These are phyloP conservation scores for Blastobasis adustella DNA, from an alignment of 2,888 invertebrate genomes.

Conservation along the genomic window DNA sequence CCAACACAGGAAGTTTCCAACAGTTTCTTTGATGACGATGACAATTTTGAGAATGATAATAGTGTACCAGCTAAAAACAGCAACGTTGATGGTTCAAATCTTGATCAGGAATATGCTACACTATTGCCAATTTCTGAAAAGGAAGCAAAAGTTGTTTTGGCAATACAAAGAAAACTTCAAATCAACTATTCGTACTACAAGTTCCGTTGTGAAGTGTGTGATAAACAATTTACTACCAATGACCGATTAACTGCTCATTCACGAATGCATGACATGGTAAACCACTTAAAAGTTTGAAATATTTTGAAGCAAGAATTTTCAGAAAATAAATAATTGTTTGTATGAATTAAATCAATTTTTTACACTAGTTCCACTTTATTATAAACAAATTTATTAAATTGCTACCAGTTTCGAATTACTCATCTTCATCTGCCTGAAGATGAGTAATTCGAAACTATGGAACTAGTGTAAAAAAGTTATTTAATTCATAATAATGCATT, in stretches of 20 bases:
- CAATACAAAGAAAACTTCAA: constrained; percentile 29
- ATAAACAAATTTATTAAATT: too few species aligned
- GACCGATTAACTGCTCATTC: constrained; percentile 38
- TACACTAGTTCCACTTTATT: too few species aligned
- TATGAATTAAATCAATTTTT: too few species aligned
- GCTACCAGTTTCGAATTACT: too few species aligned
- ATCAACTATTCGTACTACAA: constrained; percentile 22
- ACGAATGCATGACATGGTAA: constrained; percentile 60
- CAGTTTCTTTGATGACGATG: constrained; percentile 18
- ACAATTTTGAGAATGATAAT: constrained; percentile 19
- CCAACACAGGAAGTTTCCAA: not conserved
- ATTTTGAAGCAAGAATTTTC: too few species aligned
- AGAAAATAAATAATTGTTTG: too few species aligned
- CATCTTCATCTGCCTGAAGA: too few species aligned
- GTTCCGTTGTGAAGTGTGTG: constrained; percentile 40
- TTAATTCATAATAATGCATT: too few species aligned
- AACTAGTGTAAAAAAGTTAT: too few species aligned
- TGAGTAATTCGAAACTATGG: too few species aligned
- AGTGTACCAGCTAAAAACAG: constrained; percentile 10
- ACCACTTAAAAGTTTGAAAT: too few species aligned
- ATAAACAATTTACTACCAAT: constrained; percentile 39
- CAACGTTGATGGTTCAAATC: constrained; percentile 38
- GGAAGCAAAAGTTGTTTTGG: constrained; percentile 52
- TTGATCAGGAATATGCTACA: constrained; percentile 56
- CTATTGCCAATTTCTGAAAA: constrained; percentile 44